Base-by-base conservation (phyloP, 1,140 invertebrate genomes). In the Brachionus asplanchnoidis region DNA sequence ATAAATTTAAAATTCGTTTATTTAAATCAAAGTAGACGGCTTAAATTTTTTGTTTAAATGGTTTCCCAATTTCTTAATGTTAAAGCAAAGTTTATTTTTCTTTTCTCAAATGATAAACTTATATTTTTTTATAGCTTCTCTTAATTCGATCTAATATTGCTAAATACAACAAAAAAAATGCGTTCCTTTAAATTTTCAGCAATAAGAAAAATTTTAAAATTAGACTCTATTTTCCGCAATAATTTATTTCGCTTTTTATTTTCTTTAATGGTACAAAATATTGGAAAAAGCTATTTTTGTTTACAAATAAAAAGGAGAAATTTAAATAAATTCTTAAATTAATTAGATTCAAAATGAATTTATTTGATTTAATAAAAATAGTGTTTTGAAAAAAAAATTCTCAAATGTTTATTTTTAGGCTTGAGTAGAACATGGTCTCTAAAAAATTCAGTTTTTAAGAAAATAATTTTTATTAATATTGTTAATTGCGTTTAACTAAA, bases 1-100 rank as follows among this genome's bases (percentile, higher is more conserved):
- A 68, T 68, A 68, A 68, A 68, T 68, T 68, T 68, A 68, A 68
- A 68, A 68, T 68, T 68, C 66, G 32, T 14, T 68, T 53, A 14
- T 53, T 60, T 26, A 60, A 60, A 60, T 23, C 17, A 60, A 60
- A 60, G n/a, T 60, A 60, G 53, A 60, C 20, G 8, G 53, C 53
- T 60, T 60, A 60, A 60, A 60, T 5, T 23, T 60, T 60, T 1
- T 17, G 9, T 60, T 60, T 60, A 60, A 60, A 60, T 60, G 53
- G 53, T 20, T 60, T 60, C 53, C 7, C 53, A 60, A 60, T 60
- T 60, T 60, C 53, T 60, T 60, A 60, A 60, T 60, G n/a, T 60
- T 26, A 60, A 60, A 23, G 53, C 53, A 60, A 60, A 60, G 53
- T 60, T 60, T 60, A 23, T 60, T 60, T 17, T 53, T 50, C n/a